Percentiles rank a stretch among this genome's conserved stretches.
phyloP scores from a whole-genome alignment of 2,888 invertebrate species.

The Agrochola lota region DNA sequence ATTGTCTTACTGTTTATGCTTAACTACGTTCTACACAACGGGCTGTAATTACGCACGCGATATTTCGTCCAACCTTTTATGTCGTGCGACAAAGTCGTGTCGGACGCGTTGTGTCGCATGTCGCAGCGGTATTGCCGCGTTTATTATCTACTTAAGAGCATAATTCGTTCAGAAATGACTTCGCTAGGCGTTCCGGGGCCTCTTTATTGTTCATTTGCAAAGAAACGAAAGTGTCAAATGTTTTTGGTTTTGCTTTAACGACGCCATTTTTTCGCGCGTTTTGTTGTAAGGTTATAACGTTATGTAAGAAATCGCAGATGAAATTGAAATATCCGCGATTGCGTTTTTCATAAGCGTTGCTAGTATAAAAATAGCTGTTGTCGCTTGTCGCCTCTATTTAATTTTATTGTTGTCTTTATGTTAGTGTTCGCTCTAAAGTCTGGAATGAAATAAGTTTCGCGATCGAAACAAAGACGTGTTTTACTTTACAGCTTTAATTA shows the following conservation, averaged over 20 bases:
- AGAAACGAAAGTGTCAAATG: slow-evolving; percentile 68
- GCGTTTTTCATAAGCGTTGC: slow-evolving; percentile 36
- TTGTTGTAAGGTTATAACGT: slow-evolving; percentile 53
- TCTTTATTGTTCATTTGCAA: slow-evolving; percentile 70
- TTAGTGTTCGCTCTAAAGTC: slow-evolving; percentile 45
- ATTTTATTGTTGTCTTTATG: slow-evolving; percentile 49
- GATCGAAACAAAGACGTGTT: slow-evolving; percentile 52
- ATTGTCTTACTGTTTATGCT: slow-evolving; percentile 45
- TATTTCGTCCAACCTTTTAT: slow-evolving; percentile 55
- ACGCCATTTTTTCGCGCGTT: slow-evolving; percentile 51
- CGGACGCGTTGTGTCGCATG: slow-evolving; percentile 54
- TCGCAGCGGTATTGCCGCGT: slow-evolving; percentile 57
- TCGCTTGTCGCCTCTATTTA: slow-evolving; percentile 26
- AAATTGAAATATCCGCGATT: slow-evolving; percentile 55
- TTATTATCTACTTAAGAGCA: slow-evolving; percentile 70
- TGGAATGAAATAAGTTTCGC: slow-evolving; percentile 56
- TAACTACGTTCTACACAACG: slow-evolving; percentile 37
- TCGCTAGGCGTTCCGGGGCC: slow-evolving; percentile 51
- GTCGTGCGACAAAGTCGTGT: slow-evolving; percentile 52
- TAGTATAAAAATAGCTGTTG: slow-evolving; percentile 18
- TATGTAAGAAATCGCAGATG: slow-evolving; percentile 47
- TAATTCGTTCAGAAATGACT: slow-evolving; percentile 69
- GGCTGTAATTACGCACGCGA: slow-evolving; percentile 54
- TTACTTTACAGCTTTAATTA: slow-evolving; percentile 61
- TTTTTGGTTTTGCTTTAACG: slow-evolving; percentile 68